Base-by-base conservation (phyloP, 1,140 invertebrate species). In the Notospermus geniculatus region DNA sequence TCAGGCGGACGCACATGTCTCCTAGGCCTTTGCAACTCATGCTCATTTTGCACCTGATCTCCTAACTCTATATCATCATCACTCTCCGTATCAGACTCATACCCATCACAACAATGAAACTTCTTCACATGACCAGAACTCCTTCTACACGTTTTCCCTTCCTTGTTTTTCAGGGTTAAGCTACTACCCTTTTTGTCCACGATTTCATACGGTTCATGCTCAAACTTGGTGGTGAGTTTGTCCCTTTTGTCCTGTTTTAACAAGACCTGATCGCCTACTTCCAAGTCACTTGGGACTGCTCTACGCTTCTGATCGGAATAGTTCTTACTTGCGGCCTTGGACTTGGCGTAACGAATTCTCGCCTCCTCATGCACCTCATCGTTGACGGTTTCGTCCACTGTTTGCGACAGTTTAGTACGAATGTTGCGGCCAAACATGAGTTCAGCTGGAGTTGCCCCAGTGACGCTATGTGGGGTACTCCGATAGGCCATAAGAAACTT, bases 401-500 rank as follows among this genome's bases (percentile, higher is more conserved):
- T 11, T 15, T 57, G 2, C 11, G 57, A 50, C n/a, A 67, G 28
- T 52, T 60, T 67, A 1, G 45, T 61, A 30, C 54, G 4, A 11
- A 65, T 41, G 29, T 57, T 54, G 1, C 57, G n/a, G 25, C 54
- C 39, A 57, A 65, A 53, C 25, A 68, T 22, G 7, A 62, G 32
- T 22, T 53, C 29, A 28, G 55, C 22, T n/a, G 65, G 52, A 2
- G 17, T 45, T 32, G 7, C 13, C 22, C 65, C 57, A 15, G 66
- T 73, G 11, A 50, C 57, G 17, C 39, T 39, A 45, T 72, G 70
- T 36, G 68, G 58, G 5, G 60, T 67, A 1, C 56, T 56, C 19
- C 70, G 50, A 43, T 71, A 73, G 17, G 36, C 56, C 0, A 63
- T 11, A 0, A 71, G 39, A 60, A 63, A 72, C 2, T 55, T 63